These are phyloP conservation scores for Seira musarum DNA, from an alignment of 2,888 invertebrate genomes.

Conservation along the genomic window DNA sequence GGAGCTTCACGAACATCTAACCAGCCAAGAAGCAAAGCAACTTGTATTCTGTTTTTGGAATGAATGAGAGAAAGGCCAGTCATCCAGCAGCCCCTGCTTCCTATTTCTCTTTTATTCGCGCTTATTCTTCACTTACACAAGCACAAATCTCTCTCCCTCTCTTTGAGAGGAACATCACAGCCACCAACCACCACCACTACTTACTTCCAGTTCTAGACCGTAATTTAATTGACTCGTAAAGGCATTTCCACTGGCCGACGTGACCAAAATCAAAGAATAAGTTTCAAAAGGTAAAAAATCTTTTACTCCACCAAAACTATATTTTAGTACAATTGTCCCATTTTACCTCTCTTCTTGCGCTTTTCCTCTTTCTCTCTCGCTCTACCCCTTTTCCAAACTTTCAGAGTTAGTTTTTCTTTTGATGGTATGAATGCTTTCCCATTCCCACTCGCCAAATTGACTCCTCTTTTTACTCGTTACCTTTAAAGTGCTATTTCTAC, in stretches of 20 bases:
- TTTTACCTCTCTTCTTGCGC: background rate
- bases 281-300: conserved; percentile 32
- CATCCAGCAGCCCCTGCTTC: conserved; percentile 5
- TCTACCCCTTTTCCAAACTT: conserved; percentile 1
- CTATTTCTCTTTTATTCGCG: conserved; percentile 20
- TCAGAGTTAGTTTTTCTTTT: background rate
- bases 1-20: background rate
- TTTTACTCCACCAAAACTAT: conserved; percentile 4
- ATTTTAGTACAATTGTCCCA: conserved; percentile 10
- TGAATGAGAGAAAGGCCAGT: conserved; percentile 3
- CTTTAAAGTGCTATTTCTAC: conserved; percentile 1
- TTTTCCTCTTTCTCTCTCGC: background rate
- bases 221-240: conserved; percentile 61
- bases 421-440: conserved; percentile 10
- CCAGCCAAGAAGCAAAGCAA: too few relatives aligned
- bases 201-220: conserved; percentile 22
- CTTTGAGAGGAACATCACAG: background rate
- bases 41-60: conserved; percentile 1
- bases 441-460: background rate
- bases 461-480: background rate
- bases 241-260: conserved; percentile 51
- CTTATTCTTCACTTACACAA: conserved; percentile 4
- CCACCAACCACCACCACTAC: conserved; percentile 8
- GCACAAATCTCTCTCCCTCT: conserved; percentile 3
- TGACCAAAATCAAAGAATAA: conserved; percentile 54